A percentile compares a stretch with the other conserved stretches of the same genome.
These are phyloP conservation scores for Sitta europaea DNA, from an alignment of 2,113 vertebrate genomes.

Conservation along the genomic window DNA sequence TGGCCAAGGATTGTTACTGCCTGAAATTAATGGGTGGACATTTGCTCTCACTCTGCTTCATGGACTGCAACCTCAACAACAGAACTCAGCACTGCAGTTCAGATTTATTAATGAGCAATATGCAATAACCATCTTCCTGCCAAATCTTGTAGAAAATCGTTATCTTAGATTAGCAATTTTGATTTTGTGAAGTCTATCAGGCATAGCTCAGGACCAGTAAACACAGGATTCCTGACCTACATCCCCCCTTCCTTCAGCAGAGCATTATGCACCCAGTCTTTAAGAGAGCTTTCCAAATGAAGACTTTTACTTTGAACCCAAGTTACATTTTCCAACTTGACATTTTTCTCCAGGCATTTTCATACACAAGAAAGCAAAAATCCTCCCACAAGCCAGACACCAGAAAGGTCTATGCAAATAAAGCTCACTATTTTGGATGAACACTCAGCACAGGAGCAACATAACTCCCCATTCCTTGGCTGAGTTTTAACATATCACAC, in stretches of 20 bases:
- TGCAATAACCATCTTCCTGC: background rate
- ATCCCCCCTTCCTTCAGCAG: background rate
- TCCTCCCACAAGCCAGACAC: background rate
- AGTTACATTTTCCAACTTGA: background rate
- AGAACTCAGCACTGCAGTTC: background rate
- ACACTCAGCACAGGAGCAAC: background rate
- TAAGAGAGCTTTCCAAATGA: background rate
- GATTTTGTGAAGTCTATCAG: background rate
- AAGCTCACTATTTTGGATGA: background rate
- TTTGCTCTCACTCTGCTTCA: background rate
- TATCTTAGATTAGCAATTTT: background rate
- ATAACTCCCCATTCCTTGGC: fast-evolving
- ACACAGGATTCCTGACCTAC: background rate
- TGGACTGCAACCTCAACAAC: background rate
- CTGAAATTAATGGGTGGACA: background rate
- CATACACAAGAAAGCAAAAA: background rate
- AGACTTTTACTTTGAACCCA: background rate
- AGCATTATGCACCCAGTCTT: background rate
- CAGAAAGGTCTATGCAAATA: background rate
- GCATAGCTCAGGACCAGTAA: background rate
- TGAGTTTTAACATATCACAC: background rate
- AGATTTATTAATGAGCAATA: background rate
- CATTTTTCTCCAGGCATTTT: background rate
- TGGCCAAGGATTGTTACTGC: background rate
- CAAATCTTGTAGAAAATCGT: background rate